A percentile compares a stretch with the other conserved stretches of the same genome.
These are phyloP conservation scores for Chrysina gloriosa DNA, from an alignment of 2,888 invertebrate genomes.

Conservation along the genomic window DNA sequence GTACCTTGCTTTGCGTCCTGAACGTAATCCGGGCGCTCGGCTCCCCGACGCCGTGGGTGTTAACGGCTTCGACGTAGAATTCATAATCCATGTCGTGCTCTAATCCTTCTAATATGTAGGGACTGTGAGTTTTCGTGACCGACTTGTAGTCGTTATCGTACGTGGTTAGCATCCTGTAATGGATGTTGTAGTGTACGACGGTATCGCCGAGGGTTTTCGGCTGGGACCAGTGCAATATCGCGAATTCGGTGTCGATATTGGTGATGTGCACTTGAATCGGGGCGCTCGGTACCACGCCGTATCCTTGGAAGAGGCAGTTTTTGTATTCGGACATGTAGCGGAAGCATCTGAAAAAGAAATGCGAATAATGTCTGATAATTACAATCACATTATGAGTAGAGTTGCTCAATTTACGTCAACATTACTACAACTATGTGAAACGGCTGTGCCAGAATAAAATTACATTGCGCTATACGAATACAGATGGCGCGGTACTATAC, in stretches of 20 bases:
- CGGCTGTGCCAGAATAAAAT: no score
- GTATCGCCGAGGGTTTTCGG: conserved; percentile 79
- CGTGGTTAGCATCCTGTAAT: conserved; percentile 60
- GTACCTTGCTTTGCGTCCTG: conserved; percentile 77
- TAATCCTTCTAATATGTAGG: conserved; percentile 80
- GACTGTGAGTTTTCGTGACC: conserved; percentile 70
- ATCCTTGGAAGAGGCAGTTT: conserved; percentile 85
- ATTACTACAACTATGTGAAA: no score
- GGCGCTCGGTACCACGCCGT: conserved; percentile 82
- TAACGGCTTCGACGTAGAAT: conserved; percentile 82
- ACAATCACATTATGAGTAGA: no score
- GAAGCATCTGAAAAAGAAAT: conserved; percentile 71
- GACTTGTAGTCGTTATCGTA: conserved; percentile 63
- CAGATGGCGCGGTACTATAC: no score
- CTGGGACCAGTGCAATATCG: conserved; percentile 81
- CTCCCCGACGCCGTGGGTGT: conserved; percentile 82
- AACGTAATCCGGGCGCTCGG: conserved; percentile 82
- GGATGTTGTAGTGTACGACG: conserved; percentile 68
- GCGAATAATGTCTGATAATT: no score
- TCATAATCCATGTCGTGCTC: conserved; percentile 82
- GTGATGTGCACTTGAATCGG: conserved; percentile 78
- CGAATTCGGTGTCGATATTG: conserved; percentile 81
- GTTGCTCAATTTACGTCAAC: no score
- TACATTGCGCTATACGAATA: no score
- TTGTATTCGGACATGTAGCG: conserved; percentile 85